Conservation (phyloP, 2,113 vertebrate genomes). For the Callipepla californica region DNA sequence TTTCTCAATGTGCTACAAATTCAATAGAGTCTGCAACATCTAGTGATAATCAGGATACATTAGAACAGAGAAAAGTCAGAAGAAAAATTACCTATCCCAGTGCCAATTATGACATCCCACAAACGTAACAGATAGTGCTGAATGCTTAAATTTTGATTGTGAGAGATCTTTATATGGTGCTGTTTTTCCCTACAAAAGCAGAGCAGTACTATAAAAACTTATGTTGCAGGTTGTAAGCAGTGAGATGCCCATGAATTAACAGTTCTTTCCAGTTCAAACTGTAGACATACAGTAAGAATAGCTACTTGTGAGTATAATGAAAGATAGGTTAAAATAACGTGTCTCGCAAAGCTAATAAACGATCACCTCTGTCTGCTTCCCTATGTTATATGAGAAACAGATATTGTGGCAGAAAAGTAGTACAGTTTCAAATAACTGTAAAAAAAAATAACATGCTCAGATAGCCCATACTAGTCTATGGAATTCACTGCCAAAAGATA, state of each 20-base stretch:
- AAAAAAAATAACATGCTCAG: neutral
- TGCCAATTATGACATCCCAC: neutral
- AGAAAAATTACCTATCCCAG: neutral
- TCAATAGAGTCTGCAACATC: neutral
- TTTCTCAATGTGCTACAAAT: neutral
- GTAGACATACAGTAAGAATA: neutral
- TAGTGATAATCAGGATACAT: neutral
- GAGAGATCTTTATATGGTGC: neutral
- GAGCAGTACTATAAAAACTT: neutral
- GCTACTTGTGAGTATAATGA: neutral
- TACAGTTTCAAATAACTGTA: neutral
- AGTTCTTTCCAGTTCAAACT: neutral
- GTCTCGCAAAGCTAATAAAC: neutral
- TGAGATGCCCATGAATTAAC: neutral
- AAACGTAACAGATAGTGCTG: neutral
- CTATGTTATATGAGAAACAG: neutral
- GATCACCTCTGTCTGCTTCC: neutral
- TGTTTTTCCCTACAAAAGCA: neutral
- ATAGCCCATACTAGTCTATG: neutral
- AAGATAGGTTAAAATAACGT: neutral
- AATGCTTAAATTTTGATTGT: neutral
- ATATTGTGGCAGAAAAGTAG: neutral
- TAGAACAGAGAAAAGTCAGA: neutral
- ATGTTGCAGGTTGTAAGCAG: neutral
- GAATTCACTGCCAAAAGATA: neutral